These are phyloP conservation scores for Mystacornis crossleyi DNA, from an alignment of 2,113 vertebrate species.

Conservation along the genomic window DNA sequence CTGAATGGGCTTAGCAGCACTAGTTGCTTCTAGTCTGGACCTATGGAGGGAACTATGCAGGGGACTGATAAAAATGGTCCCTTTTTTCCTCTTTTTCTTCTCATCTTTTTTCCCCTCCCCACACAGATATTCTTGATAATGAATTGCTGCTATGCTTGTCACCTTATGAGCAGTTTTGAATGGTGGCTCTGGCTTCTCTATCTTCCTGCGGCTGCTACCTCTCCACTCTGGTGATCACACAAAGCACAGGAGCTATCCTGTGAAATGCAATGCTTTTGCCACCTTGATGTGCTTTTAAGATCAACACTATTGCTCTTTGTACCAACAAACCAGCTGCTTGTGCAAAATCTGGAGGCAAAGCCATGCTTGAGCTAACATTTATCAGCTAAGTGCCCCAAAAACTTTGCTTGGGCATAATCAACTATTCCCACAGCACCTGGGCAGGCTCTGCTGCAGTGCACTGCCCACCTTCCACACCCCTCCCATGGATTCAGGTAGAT, in stretches of 20 bases:
- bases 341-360: neutral
- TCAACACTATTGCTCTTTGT: neutral
- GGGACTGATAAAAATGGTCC: neutral
- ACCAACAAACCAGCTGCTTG: neutral
- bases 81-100: neutral
- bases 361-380: neutral
- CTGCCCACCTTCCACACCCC: neutral
- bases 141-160: neutral
- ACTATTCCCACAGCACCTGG: neutral
- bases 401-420: neutral
- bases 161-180: neutral
- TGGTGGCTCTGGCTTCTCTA: neutral
- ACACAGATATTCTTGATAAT: neutral
- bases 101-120: neutral
- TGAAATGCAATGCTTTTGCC: neutral
- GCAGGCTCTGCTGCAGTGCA: neutral
- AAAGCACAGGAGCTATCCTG: neutral
- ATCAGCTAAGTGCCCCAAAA: neutral
- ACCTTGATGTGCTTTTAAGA: neutral
- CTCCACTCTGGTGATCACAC: neutral
- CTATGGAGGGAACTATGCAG: neutral
- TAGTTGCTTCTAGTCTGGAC: neutral
- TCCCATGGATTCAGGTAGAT: fast-evolving
- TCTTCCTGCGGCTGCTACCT: neutral
- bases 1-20: neutral